A percentile compares a stretch with the other conserved stretches of the same genome.
phyloP scores from a whole-genome alignment of 2,888 invertebrate genomes.

The Erebia epiphron region DNA sequence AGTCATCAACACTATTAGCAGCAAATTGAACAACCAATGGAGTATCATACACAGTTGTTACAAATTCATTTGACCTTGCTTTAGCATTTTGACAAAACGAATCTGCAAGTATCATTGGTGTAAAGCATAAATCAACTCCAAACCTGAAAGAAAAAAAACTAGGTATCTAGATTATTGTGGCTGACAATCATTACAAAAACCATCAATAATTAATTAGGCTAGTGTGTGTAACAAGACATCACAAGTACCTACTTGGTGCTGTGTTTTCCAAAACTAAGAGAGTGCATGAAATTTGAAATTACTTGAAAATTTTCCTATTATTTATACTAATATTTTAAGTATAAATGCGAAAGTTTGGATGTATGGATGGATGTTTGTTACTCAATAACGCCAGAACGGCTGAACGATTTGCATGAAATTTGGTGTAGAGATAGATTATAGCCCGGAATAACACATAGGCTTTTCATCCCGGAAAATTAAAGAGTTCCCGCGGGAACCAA shows the following conservation, averaged over 20 bases:
- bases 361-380: no score
- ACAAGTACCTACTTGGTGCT: neutral
- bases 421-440: no score
- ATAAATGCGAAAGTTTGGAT: no score
- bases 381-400: no score
- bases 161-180: neutral
- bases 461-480: no score
- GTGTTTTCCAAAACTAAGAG: neutral
- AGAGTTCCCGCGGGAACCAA: neutral
- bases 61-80: conserved; percentile 92
- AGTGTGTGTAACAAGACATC: no score
- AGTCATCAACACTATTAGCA: conserved; percentile 91
- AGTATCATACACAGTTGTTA: conserved; percentile 88
- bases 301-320: no score
- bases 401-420: no score
- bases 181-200: neutral
- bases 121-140: conserved; percentile 94
- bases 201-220: no score
- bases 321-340: no score
- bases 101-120: conserved; percentile 98
- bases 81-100: conserved; percentile 95
- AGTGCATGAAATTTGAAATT: neutral
- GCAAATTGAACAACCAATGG: conserved; percentile 98
- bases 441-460: no score
- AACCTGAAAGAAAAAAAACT: conserved; percentile 83